phyloP scores from a whole-genome alignment of 2,888 invertebrate genomes.

The Drosophila suboccidentalis region DNA sequence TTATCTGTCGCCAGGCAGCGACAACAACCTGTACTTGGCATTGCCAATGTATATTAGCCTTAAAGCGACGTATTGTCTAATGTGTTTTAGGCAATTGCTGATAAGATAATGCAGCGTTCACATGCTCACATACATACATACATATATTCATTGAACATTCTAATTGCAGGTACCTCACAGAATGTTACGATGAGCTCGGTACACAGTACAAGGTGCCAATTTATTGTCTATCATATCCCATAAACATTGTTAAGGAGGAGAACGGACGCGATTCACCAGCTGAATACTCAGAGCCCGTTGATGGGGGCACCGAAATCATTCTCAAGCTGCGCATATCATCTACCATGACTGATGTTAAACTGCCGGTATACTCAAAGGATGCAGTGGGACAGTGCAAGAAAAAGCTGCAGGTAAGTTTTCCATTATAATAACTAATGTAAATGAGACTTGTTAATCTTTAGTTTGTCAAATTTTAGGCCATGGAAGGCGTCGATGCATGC shows the following conservation, averaged over 20 bases:
- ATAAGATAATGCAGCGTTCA: too few relatives aligned
- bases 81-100: slow-evolving; percentile 25
- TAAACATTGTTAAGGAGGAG: slow-evolving; percentile 97
- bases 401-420: slow-evolving; percentile 91
- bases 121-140: too few relatives aligned
- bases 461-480: slow-evolving; percentile 87
- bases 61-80: slow-evolving; percentile 12
- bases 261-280: slow-evolving; percentile 95
- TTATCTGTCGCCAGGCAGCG: slow-evolving; percentile 17
- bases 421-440: background rate
- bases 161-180: slow-evolving; percentile 91
- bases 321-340: slow-evolving; percentile 94
- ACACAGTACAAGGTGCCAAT: slow-evolving; percentile 97
- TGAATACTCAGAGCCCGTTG: slow-evolving; percentile 94
- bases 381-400: slow-evolving; percentile 96
- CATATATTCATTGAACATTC: slow-evolving; percentile 11
- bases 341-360: slow-evolving; percentile 94
- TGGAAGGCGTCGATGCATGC: slow-evolving; percentile 94
- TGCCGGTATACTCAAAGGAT: slow-evolving; percentile 94
- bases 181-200: slow-evolving; percentile 98
- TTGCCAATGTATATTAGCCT: slow-evolving; percentile 18
- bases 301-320: slow-evolving; percentile 92
- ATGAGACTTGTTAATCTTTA: background rate
- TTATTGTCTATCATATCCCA: slow-evolving; percentile 97
- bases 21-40: slow-evolving; percentile 18